Evolutionary conservation across 2,113 vertebrate genomes (phyloP), one percentile per base, ranked within the genome.

Genomic region (Callionymus lyra): DNA sequence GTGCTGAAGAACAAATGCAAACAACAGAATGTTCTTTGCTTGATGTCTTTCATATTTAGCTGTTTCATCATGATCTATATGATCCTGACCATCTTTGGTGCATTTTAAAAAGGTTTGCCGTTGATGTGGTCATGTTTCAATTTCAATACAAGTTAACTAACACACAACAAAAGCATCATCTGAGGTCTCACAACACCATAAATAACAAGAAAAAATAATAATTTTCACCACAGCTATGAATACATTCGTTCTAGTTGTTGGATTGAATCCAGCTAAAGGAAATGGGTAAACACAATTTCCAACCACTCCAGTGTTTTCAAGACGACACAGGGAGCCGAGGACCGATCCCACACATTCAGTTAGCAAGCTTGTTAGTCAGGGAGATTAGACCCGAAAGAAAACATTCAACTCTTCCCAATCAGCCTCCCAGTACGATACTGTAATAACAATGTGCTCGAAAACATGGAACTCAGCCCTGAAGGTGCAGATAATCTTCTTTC

Each of bases 401-500:
- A 59, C 50, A 43, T 54, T 42, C 8, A 31, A 43, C 39, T 65
- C 46, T 44, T 59, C 27, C 52, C 64, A 52, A 32, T 53, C 52
- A 69, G 44, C 48, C 59, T 19, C 44, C 43, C 36, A 41, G 31
- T 46, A 48, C 36, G 43, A 27, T 35, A 49, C 11, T 18, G 45
- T 56, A 54, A 70, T 60, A 43, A 65, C 69, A 61, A 67, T 46
- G 41, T 50, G 52, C 56, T 18, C 34, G 50, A 35, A 59, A 70
- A 55, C 41, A 58, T 56, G 38, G 33, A 38, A 65, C 54, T 34
- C 45, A 14, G 53, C 55, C 63, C 47, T 12, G 18, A 50, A 66
- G 63, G 47, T 49, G 56, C 41, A 56, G 57, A 71, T 69, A 52
- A 76, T 80, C 65, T 58, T 59, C 55, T 75, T 65, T 63, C 59